These are phyloP conservation scores for Berghia stephanieae DNA, from an alignment of 1,140 invertebrate genomes.

Conservation along the genomic window DNA sequence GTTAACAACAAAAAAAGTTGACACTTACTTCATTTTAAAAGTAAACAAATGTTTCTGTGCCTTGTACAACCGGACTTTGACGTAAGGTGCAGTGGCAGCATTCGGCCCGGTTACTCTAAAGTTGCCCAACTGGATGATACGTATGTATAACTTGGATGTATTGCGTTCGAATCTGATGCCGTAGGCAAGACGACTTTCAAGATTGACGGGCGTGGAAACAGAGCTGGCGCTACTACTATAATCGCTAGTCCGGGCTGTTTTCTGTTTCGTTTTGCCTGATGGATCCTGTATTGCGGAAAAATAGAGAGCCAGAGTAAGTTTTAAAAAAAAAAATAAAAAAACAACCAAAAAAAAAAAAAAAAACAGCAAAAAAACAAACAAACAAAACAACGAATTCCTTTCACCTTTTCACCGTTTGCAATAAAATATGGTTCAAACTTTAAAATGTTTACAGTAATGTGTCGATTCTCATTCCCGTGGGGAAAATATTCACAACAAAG, in stretches of 20 bases:
- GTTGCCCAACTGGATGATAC: slow-evolving; percentile 43
- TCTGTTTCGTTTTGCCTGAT: not conserved
- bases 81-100: slow-evolving; percentile 43
- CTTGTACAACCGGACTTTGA: slow-evolving; percentile 45
- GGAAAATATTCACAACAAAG: no score
- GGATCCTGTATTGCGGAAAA: not conserved
- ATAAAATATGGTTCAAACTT: no score
- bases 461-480: no score
- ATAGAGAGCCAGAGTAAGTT: not conserved
- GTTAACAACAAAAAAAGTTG: not conserved
- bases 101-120: slow-evolving; percentile 36
- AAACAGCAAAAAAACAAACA: no score
- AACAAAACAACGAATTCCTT: no score
- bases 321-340: not conserved
- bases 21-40: slow-evolving; percentile 26
- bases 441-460: no score
- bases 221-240: slow-evolving; percentile 30
- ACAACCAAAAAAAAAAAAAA: no score
- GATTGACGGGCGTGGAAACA: not conserved
- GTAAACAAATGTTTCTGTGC: slow-evolving; percentile 44
- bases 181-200: slow-evolving; percentile 29
- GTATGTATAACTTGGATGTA: slow-evolving; percentile 40
- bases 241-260: slow-evolving; percentile 24
- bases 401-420: no score
- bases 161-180: slow-evolving; percentile 42